A percentile compares a stretch with the other conserved stretches of the same genome.
Evolutionary conservation across 2,797 vertebrate genomes (phyloP).

Genomic region (Rhabdophis nuchalis): DNA sequence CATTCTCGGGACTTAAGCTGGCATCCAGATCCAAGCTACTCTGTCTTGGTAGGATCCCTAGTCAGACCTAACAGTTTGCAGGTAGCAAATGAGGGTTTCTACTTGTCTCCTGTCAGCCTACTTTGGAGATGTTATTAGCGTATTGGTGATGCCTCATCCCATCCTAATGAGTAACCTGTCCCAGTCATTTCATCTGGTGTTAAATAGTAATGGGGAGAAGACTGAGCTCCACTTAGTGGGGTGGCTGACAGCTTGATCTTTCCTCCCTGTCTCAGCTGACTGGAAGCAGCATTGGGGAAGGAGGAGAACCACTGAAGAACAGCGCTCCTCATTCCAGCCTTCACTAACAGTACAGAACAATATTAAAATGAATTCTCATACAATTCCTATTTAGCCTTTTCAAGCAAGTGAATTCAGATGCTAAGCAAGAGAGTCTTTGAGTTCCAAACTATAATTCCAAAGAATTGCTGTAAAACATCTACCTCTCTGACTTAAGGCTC

Average conservation of each 20-base stretch:
- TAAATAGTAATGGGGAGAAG: neutral
- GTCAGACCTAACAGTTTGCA: neutral
- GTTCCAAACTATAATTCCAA: neutral
- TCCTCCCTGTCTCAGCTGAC: neutral
- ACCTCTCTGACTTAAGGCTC: no score
- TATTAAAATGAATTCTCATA: neutral
- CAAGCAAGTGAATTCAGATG: neutral
- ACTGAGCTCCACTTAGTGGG: neutral
- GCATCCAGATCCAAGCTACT: neutral
- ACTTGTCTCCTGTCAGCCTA: neutral
- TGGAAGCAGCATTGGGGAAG: neutral
- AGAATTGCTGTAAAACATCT: no score
- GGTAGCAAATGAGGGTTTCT: neutral
- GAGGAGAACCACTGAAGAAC: neutral
- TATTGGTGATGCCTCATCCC: neutral
- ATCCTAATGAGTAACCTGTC: neutral
- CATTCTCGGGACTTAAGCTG: neutral
- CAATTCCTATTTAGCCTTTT: neutral
- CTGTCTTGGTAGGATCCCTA: neutral
- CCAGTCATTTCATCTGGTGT: neutral
- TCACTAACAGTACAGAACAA: neutral
- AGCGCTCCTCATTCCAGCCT: neutral
- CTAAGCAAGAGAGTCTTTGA: neutral
- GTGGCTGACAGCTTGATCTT: neutral
- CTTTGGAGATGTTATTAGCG: neutral